These are phyloP conservation scores for Cosmia trapezina DNA, from an alignment of 2,888 invertebrate species.

Conservation along the genomic window DNA sequence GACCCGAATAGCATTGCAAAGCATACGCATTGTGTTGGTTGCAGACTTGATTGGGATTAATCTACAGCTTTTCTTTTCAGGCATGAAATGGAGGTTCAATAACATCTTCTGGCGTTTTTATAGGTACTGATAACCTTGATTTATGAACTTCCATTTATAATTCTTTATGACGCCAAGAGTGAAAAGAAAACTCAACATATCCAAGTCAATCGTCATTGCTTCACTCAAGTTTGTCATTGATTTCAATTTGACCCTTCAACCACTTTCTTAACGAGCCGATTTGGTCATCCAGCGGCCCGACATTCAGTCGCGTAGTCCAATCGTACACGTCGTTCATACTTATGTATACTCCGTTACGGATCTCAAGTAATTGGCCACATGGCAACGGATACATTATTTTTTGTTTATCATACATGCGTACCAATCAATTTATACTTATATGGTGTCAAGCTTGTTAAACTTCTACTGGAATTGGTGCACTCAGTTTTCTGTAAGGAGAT, in stretches of 20 bases:
- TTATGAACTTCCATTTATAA: background rate
- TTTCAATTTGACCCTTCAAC: conserved; percentile 36
- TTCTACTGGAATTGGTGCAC: conserved; percentile 36
- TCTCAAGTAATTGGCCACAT: conserved; percentile 48
- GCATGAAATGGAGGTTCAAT: background rate
- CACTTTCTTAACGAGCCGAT: conserved; percentile 40
- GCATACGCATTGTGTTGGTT: conserved; percentile 14
- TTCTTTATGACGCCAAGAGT: background rate
- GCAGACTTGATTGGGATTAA: conserved; percentile 2
- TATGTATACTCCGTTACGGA: conserved; percentile 21
- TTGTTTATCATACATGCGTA: conserved; percentile 37
- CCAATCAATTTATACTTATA: conserved; percentile 59
- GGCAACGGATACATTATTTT: conserved; percentile 48
- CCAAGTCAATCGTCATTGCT: background rate
- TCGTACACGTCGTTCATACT: conserved; percentile 36
- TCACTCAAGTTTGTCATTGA: conserved; percentile 16
- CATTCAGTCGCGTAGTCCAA: conserved; percentile 34
- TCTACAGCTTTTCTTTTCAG: background rate
- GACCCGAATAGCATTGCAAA: conserved; percentile 20
- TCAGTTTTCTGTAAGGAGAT: conserved; percentile 29
- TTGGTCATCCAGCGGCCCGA: conserved; percentile 13
- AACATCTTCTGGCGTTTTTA: background rate
- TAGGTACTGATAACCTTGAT: background rate
- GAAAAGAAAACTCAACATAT: background rate
- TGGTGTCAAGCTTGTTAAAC: conserved; percentile 39